phyloP scores from a whole-genome alignment of 2,113 vertebrate species.

The Columba janthina region DNA sequence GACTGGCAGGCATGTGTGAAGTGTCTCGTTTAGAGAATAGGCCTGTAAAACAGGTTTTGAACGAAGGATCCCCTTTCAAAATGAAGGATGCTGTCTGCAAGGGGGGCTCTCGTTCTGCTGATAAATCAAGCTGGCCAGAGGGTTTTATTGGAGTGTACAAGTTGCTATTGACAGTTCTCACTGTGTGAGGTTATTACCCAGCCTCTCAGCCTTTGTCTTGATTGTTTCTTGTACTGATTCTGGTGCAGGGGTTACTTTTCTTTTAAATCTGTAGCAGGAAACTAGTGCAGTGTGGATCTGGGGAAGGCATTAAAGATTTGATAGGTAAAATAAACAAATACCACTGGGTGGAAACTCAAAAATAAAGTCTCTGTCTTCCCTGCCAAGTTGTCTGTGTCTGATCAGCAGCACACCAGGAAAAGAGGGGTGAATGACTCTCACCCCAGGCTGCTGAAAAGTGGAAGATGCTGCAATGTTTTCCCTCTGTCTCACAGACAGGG shows the following conservation, averaged over 20 bases:
- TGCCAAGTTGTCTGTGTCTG: background rate
- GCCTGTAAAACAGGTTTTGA: conserved; percentile 55
- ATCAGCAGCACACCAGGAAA: background rate
- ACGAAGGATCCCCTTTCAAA: background rate
- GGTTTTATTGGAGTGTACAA: background rate
- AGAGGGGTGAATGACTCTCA: background rate
- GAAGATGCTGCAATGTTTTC: background rate
- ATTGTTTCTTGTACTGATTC: background rate
- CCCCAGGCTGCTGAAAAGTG: background rate
- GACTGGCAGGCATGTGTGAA: background rate
- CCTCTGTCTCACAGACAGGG: background rate
- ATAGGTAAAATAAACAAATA: background rate
- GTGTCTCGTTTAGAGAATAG: background rate
- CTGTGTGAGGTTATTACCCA: background rate
- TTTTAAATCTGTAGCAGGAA: conserved; percentile 17
- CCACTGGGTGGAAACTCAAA: background rate
- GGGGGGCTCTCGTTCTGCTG: background rate
- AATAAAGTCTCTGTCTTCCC: background rate
- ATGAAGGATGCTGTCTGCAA: background rate
- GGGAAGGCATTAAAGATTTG: conserved; percentile 2
- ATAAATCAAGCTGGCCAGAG: background rate
- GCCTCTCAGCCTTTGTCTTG: background rate
- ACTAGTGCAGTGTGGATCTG: background rate
- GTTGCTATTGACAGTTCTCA: background rate
- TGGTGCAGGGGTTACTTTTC: background rate